These are phyloP conservation scores for Elgaria multicarinata DNA, from an alignment of 2,113 vertebrate species.

Conservation along the genomic window DNA sequence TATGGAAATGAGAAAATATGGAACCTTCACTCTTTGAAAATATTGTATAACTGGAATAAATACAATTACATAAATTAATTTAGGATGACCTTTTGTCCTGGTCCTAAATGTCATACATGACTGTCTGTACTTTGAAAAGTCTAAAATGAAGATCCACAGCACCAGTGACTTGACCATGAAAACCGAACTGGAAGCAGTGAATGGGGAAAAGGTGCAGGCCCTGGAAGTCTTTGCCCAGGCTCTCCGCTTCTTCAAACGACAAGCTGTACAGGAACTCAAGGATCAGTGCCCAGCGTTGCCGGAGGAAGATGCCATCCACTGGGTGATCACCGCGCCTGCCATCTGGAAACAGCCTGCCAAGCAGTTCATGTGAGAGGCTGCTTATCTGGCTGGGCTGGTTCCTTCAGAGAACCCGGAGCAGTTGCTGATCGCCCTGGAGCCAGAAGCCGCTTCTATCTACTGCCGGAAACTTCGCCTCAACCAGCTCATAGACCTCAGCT, in stretches of 20 bases:
- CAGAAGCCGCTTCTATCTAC: constrained; percentile 94
- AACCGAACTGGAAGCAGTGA: constrained; percentile 92
- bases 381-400: constrained; percentile 92
- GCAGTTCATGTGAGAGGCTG: constrained; percentile 97
- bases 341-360: constrained; percentile 98
- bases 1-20: no score
- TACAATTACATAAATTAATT: no score
- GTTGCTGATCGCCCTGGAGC: constrained; percentile 94
- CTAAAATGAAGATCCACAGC: constrained; percentile 99
- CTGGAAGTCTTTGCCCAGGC: constrained; percentile 94
- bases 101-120: no score
- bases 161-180: constrained; percentile 85
- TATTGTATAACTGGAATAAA: no score
- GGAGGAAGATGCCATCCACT: constrained; percentile 84
- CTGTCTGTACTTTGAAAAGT: constrained; percentile 98
- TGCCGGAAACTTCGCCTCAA: constrained; percentile 93
- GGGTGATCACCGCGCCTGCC: constrained; percentile 96
- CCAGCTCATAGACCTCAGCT: constrained; percentile 91
- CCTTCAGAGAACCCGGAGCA: constrained; percentile 87
- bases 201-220: constrained; percentile 85
- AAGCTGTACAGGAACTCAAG: constrained; percentile 92
- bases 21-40: no score
- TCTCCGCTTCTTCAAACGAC: constrained; percentile 91
- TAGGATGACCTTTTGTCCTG: no score
- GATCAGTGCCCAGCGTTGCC: constrained; percentile 85